phyloP scores from a whole-genome alignment of 2,113 vertebrate genomes.

The Cyprinus carpio region DNA sequence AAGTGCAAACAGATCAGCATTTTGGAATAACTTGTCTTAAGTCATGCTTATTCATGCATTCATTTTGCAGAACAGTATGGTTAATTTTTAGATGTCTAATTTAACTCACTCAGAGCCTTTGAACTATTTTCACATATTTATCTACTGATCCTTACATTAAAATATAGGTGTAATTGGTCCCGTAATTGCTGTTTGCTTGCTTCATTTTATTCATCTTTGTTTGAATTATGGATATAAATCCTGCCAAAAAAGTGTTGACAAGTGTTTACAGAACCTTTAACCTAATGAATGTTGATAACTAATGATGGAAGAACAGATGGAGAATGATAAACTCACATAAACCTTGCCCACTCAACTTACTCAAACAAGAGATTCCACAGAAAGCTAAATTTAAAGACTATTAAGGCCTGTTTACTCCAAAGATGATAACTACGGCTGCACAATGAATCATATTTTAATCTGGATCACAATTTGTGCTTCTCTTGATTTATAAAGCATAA shows the following conservation, averaged over 20 bases:
- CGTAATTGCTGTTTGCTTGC: background rate
- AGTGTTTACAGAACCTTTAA: slow-evolving; percentile 7
- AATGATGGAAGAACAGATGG: slow-evolving; percentile 9
- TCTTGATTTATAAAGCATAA: background rate
- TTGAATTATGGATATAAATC: background rate
- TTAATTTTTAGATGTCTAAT: too few relatives aligned
- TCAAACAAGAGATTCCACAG: background rate
- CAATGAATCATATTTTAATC: background rate
- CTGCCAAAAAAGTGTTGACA: background rate
- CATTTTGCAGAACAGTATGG: too few relatives aligned
- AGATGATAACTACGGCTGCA: background rate
- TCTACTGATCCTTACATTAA: background rate
- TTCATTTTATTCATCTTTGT: background rate
- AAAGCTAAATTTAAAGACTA: background rate
- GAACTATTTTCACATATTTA: background rate
- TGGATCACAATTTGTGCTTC: background rate
- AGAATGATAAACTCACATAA: background rate
- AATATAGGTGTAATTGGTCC: background rate
- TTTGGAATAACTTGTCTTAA: background rate
- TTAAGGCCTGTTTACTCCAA: background rate
- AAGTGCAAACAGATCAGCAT: background rate
- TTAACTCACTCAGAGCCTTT: background rate
- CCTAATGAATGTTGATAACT: slow-evolving; percentile 1
- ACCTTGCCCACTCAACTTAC: background rate
- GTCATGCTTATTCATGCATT: too few relatives aligned